phyloP scores from a whole-genome alignment of 2,113 vertebrate genomes.

The Clinocottus analis region DNA sequence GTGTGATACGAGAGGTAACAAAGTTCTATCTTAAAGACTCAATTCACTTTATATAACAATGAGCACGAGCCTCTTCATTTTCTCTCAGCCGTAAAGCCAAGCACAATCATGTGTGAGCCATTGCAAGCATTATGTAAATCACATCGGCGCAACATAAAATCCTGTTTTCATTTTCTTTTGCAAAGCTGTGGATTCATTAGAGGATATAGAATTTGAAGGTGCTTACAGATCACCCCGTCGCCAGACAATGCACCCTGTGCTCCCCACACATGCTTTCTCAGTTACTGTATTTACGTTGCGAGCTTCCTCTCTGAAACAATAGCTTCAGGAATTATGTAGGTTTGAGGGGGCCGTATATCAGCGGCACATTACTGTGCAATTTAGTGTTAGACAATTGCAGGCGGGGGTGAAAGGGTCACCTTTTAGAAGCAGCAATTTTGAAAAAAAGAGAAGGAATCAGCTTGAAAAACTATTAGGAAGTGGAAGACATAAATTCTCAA shows the following conservation, averaged over 20 bases:
- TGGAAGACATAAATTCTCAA: slow-evolving; percentile 87
- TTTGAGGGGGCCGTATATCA: slow-evolving; percentile 69
- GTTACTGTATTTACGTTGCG: slow-evolving; percentile 93
- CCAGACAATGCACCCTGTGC: slow-evolving; percentile 70
- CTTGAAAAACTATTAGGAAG: slow-evolving; percentile 88
- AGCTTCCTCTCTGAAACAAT: slow-evolving; percentile 97
- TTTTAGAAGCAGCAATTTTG: slow-evolving; percentile 77
- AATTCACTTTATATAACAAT: slow-evolving; percentile 75
- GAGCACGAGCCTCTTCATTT: slow-evolving; percentile 75
- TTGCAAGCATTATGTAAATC: slow-evolving; percentile 81
- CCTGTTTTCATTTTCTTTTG: slow-evolving; percentile 82
- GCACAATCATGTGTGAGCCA: slow-evolving; percentile 79
- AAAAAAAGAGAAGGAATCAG: slow-evolving; percentile 69
- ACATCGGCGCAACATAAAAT: slow-evolving; percentile 76
- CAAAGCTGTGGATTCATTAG: slow-evolving; percentile 79
- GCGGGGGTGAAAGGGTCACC: slow-evolving; percentile 80
- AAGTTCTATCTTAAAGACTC: slow-evolving; percentile 78
- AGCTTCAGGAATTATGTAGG: slow-evolving; percentile 84
- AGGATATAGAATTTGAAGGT: slow-evolving; percentile 77
- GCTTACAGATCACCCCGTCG: slow-evolving; percentile 70
- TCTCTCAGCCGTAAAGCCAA: slow-evolving; percentile 73
- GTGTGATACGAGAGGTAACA: slow-evolving; percentile 68
- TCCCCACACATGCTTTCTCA: slow-evolving; percentile 86
- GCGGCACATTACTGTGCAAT: slow-evolving; percentile 72
- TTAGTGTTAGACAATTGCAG: slow-evolving; percentile 82